Evolutionary conservation across 2,797 vertebrate genomes (phyloP).

Genomic region (Sparidentex hasta): DNA sequence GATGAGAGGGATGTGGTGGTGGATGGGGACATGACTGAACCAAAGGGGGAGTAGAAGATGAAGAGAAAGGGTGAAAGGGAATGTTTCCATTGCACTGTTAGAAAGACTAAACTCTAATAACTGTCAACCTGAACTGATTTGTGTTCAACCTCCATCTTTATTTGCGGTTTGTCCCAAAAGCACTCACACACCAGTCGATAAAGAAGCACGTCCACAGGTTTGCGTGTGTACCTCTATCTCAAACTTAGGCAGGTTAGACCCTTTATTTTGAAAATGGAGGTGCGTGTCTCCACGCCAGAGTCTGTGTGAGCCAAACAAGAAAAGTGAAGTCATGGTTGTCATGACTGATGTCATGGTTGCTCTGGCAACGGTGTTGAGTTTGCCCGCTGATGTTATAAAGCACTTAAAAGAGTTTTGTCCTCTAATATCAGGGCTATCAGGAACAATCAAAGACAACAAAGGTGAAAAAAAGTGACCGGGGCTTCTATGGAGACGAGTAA

Average conservation of each 20-base stretch:
- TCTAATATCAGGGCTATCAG: conserved; percentile 46
- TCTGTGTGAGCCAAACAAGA: conserved; percentile 11
- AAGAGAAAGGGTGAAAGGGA: neutral
- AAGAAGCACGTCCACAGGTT: neutral
- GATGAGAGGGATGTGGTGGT: conserved; percentile 19
- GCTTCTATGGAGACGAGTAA: conserved; percentile 45
- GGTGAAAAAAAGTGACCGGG: neutral
- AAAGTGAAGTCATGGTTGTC: conserved; percentile 61
- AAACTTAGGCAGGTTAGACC: neutral
- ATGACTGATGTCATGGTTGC: conserved; percentile 53
- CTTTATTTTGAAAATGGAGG: conserved; percentile 3
- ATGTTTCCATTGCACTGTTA: neutral
- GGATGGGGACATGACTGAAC: conserved; percentile 9
- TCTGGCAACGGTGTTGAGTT: conserved; percentile 24
- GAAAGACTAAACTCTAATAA: conserved; percentile 20
- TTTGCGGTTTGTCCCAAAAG: neutral
- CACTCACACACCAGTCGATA: neutral
- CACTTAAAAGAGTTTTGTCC: conserved; percentile 47
- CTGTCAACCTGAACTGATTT: neutral
- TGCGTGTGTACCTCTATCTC: conserved; percentile 41
- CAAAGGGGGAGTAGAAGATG: conserved; percentile 5
- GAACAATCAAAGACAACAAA: conserved; percentile 38
- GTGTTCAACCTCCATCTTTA: conserved; percentile 6
- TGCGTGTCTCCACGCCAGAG: conserved; percentile 5
- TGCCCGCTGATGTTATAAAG: conserved; percentile 35